Evolutionary conservation across 2,888 invertebrate species (phyloP).

Genomic region (Rutpela maculata): DNA sequence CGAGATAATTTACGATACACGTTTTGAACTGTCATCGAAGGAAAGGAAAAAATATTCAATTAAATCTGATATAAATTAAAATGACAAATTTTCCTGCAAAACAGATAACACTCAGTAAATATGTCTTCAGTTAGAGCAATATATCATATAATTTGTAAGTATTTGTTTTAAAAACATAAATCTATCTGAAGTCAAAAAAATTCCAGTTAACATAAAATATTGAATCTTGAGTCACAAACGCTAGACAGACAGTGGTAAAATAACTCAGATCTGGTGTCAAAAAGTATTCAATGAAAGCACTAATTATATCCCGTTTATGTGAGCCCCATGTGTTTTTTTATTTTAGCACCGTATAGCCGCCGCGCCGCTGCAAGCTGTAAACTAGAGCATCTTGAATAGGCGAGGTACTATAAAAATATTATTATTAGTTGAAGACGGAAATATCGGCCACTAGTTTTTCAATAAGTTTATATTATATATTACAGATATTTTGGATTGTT

Average conservation of each 20-base stretch:
- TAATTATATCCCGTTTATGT: conserved; percentile 28
- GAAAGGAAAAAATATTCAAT: not conserved
- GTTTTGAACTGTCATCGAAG: not conserved
- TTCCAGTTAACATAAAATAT: not conserved
- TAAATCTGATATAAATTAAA: not conserved
- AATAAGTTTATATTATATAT: not conserved
- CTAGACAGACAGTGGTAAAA: not conserved
- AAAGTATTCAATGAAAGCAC: conserved; percentile 30
- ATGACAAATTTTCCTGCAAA: not conserved
- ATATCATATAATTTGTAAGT: not conserved
- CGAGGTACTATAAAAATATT: conserved; percentile 10
- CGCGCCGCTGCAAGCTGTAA: not conserved
- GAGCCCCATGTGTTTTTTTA: conserved; percentile 18
- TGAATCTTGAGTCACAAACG: not conserved
- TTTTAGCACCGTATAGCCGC: not conserved
- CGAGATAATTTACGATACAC: no score
- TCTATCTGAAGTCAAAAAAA: not conserved
- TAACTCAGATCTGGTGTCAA: not conserved
- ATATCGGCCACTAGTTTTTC: conserved; percentile 10
- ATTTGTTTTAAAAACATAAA: not conserved
- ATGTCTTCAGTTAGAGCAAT: not conserved
- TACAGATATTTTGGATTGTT: not conserved
- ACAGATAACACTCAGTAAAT: no score
- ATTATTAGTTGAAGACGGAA: conserved; percentile 23
- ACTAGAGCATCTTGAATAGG: not conserved